Conservation (phyloP, 2,113 vertebrate species). For the Chamaetylas fuelleborni region DNA sequence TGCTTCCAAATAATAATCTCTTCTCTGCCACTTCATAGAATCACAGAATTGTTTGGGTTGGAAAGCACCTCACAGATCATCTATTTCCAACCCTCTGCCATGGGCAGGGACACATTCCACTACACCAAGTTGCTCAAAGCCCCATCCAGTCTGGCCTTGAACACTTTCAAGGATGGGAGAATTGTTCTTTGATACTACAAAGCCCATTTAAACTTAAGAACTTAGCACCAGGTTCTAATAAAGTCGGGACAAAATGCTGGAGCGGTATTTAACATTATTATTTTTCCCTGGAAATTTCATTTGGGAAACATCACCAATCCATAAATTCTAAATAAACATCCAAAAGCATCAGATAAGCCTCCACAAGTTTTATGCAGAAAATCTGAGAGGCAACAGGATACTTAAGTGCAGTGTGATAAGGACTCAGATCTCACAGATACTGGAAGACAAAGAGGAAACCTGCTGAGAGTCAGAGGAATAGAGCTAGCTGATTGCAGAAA, state of each 20-base stretch:
- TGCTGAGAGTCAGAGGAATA: neutral
- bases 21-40: neutral
- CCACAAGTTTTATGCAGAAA: neutral
- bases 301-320: neutral
- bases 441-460: neutral
- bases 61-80: neutral
- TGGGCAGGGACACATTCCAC: neutral
- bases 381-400: neutral
- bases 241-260: neutral
- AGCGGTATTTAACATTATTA: neutral
- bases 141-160: neutral
- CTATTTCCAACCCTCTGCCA: neutral
- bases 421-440: neutral
- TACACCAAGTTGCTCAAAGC: neutral
- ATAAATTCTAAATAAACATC: neutral
- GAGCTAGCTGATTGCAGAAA: neutral
- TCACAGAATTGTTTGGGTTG: neutral
- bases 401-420: neutral
- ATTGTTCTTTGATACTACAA: neutral
- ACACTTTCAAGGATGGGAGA: neutral
- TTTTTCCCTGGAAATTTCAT: neutral
- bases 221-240: neutral
- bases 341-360: neutral
- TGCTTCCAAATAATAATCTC: neutral
- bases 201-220: constrained; percentile 1